phyloP scores from a whole-genome alignment of 2,797 vertebrate genomes.

The Notoglanidium macrostoma region DNA sequence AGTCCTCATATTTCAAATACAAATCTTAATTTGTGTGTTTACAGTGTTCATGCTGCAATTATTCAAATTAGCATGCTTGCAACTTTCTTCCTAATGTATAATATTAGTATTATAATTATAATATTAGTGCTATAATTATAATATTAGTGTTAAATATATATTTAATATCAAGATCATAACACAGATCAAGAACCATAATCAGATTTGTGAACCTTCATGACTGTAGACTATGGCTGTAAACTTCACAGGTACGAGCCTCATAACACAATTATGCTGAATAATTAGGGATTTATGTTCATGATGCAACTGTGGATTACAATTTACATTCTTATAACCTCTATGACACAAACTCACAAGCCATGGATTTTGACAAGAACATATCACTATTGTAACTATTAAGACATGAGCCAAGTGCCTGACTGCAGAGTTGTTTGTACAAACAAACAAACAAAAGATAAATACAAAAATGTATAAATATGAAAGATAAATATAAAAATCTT shows the following conservation, averaged over 20 bases:
- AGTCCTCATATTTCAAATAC: neutral
- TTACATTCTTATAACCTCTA: neutral
- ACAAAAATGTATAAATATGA: too few species aligned
- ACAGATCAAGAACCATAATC: neutral
- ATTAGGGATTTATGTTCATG: neutral
- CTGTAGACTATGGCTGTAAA: neutral
- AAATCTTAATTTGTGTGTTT: neutral
- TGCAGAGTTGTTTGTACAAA: neutral
- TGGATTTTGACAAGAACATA: neutral
- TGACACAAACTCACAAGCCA: neutral
- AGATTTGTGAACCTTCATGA: neutral
- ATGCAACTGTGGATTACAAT: neutral
- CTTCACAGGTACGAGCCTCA: neutral
- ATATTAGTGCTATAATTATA: too few species aligned
- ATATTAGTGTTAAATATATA: neutral
- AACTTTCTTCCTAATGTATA: neutral
- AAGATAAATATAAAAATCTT: neutral
- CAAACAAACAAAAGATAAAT: neutral
- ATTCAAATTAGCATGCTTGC: neutral
- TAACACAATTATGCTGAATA: neutral
- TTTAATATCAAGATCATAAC: neutral
- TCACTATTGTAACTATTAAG: neutral
- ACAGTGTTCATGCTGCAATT: neutral
- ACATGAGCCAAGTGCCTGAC: neutral
- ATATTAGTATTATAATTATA: too few species aligned